Conservation (phyloP, 2,888 invertebrate genomes). For the Halictus quadricinctus region DNA sequence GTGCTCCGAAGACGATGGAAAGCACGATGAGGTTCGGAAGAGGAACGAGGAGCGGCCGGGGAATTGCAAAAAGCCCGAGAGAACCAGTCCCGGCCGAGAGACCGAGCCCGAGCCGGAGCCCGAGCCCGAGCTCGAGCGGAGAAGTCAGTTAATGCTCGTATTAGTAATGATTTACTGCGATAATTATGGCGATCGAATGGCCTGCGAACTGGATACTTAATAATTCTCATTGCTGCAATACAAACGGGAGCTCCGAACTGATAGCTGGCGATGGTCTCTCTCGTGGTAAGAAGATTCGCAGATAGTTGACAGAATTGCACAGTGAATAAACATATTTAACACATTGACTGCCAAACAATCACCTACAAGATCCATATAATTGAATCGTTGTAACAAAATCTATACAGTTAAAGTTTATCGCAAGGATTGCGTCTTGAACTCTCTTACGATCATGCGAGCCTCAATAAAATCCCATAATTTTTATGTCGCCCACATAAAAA, state of each 20-base stretch:
- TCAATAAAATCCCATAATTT: neutral
- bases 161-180: constrained; percentile 56
- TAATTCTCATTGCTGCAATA: neutral
- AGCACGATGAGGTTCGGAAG: constrained; percentile 38
- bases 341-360: neutral
- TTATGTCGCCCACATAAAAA: no score
- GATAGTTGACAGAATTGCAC: neutral
- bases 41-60: constrained; percentile 16
- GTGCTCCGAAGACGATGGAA: constrained; percentile 8
- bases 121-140: constrained; percentile 11
- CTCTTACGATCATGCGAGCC: neutral
- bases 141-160: constrained; percentile 33
- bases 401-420: no score
- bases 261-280: neutral
- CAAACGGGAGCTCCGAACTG: neutral
- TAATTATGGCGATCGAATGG: constrained; percentile 45
- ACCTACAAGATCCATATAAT: neutral
- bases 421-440: neutral
- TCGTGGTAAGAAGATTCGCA: neutral
- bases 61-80: constrained; percentile 13
- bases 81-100: constrained; percentile 55
- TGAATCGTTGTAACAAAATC: neutral
- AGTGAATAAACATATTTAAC: neutral
- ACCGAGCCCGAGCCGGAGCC: constrained; percentile 16
- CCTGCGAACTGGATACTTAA: constrained; percentile 13